Evolutionary conservation across 2,888 invertebrate species (phyloP), one percentile per base, ranked within the genome.

Genomic region (Hymenopus coronatus): DNA sequence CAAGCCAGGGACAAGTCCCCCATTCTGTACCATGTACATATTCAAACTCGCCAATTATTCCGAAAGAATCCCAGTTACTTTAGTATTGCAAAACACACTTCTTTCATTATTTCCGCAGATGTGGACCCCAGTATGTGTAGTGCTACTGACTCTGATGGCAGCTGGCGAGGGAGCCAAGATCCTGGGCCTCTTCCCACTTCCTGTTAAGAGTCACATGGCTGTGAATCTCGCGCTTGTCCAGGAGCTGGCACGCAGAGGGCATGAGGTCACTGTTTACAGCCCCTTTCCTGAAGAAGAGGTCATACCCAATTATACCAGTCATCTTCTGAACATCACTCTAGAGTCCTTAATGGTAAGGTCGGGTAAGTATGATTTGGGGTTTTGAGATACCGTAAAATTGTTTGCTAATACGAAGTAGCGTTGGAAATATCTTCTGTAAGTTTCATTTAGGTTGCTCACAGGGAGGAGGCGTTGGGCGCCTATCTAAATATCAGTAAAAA

Each of bases 161-260:
- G 83, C 30, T 70, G 28, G 0, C 12, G 25, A 83, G 9, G 87
- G 54, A 7, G 87, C 89, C 28, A 28, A 40, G 6, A 94, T 94
- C 83, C 91, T 95, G 9, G 94, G 93, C 0, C 90, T 94, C 0
- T 94, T 94, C 90, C 92, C 93, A 0, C 93, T 94, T 88, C 93
- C 93, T 2, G 93, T 92, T 3, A 94, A 92, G 89, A 94, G 94
- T 82, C 95, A 94, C 88, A 94, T 93, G 70, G 92, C 93, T 90
- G 94, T 94, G 93, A 93, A 93, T 90, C 93, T 93, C 33, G 91
- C 92, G 0, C 88, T 94, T 70, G 92, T 94, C 83, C 93, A 93
- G 88, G 93, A 93, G 20, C 92, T 95, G 1, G 92, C 94, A 0
- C 91, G 91, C 9, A 92, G 93, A 28, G 94, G 95, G 0, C 95